Conservation (phyloP, 2,888 invertebrate species). For the Conchocele bisecta region DNA sequence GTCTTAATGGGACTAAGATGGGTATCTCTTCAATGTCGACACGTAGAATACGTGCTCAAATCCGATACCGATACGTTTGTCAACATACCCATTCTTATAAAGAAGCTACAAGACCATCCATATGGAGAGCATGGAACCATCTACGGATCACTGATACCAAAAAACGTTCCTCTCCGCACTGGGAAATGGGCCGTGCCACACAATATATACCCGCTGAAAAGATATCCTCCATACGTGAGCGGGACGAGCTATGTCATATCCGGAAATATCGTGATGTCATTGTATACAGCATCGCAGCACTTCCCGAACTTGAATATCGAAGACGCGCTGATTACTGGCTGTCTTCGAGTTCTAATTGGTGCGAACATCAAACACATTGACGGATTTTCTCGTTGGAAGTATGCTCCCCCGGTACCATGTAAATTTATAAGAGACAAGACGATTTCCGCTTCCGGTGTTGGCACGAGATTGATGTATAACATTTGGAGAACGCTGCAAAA, state of each 20-base stretch:
- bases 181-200: conserved; percentile 65
- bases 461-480: conserved; percentile 16
- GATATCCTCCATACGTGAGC: conserved; percentile 65
- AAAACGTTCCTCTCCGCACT: conserved; percentile 45
- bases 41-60: conserved; percentile 57
- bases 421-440: conserved; percentile 10
- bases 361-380: conserved; percentile 16
- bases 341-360: conserved; percentile 59
- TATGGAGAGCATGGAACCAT: conserved; percentile 48
- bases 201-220: conserved; percentile 51
- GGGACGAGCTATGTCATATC: conserved; percentile 70
- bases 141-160: conserved; percentile 48
- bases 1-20: conserved; percentile 59
- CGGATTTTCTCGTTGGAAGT: conserved; percentile 38
- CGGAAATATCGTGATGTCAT: conserved; percentile 48
- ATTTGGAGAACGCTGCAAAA: conserved; percentile 47
- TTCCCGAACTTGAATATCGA: conserved; percentile 68
- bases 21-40: conserved; percentile 50
- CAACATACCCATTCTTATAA: conserved; percentile 46
- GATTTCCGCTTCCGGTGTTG: conserved; percentile 36
- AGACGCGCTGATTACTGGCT: conserved; percentile 73
- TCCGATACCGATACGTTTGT: conserved; percentile 64
- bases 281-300: conserved; percentile 59
- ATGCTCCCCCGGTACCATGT: conserved; percentile 27
- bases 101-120: conserved; percentile 24